Conservation (phyloP, 2,888 invertebrate species). For the Xestia ashworthii region DNA sequence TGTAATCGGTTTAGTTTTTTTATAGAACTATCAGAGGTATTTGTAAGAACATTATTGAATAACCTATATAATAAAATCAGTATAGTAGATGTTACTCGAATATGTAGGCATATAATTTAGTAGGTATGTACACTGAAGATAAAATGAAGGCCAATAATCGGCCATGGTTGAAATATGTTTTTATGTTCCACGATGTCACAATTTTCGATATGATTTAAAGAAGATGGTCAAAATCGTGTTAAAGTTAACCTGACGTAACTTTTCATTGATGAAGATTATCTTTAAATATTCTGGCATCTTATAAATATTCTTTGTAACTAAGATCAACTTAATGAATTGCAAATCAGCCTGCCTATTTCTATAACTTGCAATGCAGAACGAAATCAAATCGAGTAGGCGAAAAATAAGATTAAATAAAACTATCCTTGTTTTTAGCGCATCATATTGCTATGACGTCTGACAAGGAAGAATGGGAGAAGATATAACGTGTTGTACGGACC, state of each 20-base stretch:
- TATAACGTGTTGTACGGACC: too few species aligned
- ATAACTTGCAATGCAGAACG: too few species aligned
- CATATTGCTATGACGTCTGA: too few species aligned
- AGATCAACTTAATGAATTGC: not conserved
- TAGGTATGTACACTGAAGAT: not conserved
- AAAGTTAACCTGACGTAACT: conserved; percentile 5
- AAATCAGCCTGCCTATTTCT: not conserved
- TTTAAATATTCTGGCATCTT: not conserved
- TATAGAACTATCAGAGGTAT: not conserved
- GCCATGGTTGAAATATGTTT: not conserved
- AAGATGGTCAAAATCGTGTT: not conserved
- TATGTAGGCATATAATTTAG: not conserved
- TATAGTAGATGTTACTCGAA: not conserved
- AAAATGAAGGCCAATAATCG: conserved; percentile 15
- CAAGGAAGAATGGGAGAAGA: too few species aligned
- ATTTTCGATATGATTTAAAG: not conserved
- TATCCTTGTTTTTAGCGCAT: not conserved
- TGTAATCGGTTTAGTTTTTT: conserved; percentile 27
- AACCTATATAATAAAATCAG: not conserved
- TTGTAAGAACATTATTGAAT: conserved; percentile 1
- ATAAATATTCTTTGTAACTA: not conserved
- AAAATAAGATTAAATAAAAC: not conserved
- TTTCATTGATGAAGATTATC: conserved; percentile 6
- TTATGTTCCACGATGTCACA: not conserved
- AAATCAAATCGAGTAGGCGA: not conserved